Evolutionary conservation across 2,797 vertebrate genomes (phyloP).

Genomic region (Tachyglossus aculeatus): DNA sequence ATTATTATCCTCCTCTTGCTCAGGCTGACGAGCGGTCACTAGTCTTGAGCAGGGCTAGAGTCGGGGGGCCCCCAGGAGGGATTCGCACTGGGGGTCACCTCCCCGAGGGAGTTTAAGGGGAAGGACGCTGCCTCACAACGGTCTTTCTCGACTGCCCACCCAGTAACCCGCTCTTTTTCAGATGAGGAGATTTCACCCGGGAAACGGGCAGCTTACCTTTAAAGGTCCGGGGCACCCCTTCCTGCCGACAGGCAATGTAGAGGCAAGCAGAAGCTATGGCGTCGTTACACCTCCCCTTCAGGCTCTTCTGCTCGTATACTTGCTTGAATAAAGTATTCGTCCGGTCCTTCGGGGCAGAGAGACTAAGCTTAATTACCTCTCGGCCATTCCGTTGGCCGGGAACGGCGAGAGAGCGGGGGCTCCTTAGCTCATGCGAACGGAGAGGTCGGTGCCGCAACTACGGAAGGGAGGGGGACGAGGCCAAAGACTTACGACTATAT

Average conservation of each 20-base stretch:
- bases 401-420: slow-evolving; percentile 72
- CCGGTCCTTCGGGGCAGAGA: slow-evolving; percentile 87
- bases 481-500: slow-evolving; percentile 91
- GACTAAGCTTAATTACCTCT: slow-evolving; percentile 73
- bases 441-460: slow-evolving; percentile 63
- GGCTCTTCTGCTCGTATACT: slow-evolving; percentile 98
- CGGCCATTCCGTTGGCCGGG: slow-evolving; percentile 73
- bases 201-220: slow-evolving; percentile 83
- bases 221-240: slow-evolving; percentile 96
- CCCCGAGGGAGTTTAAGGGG: too few species aligned
- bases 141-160: too few species aligned
- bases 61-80: too few species aligned
- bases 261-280: slow-evolving; percentile 98
- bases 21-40: too few species aligned
- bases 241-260: slow-evolving; percentile 98
- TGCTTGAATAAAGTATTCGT: slow-evolving; percentile 99
- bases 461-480: slow-evolving; percentile 47
- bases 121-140: too few species aligned
- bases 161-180: too few species aligned
- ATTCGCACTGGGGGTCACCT: too few species aligned
- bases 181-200: neutral
- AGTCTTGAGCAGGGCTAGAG: too few species aligned
- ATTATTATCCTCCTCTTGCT: too few species aligned
- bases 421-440: slow-evolving; percentile 73
- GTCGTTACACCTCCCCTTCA: slow-evolving; percentile 97